These are phyloP conservation scores for Trilocha varians DNA, from an alignment of 2,888 invertebrate species.

Conservation along the genomic window DNA sequence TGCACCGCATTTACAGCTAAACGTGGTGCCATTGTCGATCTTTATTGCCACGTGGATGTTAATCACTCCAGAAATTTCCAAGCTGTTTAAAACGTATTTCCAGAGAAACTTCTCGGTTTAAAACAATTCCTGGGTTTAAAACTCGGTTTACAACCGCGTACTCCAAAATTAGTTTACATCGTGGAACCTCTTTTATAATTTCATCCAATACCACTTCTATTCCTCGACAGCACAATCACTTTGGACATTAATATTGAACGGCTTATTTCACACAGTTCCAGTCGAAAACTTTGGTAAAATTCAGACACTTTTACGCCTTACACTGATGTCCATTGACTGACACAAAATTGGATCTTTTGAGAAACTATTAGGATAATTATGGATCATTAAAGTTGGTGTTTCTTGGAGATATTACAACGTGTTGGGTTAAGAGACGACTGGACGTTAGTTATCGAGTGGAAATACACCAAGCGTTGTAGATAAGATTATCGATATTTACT, in stretches of 20 bases:
- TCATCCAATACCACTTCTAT: constrained; percentile 53
- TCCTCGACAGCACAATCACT: constrained; percentile 20
- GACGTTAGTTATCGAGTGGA: constrained; percentile 1
- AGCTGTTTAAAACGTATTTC: too few species aligned
- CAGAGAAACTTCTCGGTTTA: too few species aligned
- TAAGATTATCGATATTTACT: constrained; percentile 6
- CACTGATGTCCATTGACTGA: not conserved
- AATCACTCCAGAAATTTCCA: too few species aligned
- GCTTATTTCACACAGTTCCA: constrained; percentile 14
- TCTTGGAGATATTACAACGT: not conserved
- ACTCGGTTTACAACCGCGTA: too few species aligned
- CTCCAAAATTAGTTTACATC: not conserved
- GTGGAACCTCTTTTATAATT: constrained; percentile 1
- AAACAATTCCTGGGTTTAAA: not conserved
- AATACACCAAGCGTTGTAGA: constrained; percentile 3
- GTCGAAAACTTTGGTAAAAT: not conserved
- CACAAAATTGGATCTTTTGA: not conserved
- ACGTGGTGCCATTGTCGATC: constrained; percentile 21
- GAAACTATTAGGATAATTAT: not conserved
- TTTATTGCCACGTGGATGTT: too few species aligned
- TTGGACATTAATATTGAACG: constrained; percentile 38
- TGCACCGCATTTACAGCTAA: constrained; percentile 41
- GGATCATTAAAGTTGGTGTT: too few species aligned
- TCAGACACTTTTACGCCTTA: too few species aligned
- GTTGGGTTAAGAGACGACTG: not conserved